These are phyloP conservation scores for Micrasema longulum DNA, from an alignment of 1,140 invertebrate genomes.

Conservation along the genomic window DNA sequence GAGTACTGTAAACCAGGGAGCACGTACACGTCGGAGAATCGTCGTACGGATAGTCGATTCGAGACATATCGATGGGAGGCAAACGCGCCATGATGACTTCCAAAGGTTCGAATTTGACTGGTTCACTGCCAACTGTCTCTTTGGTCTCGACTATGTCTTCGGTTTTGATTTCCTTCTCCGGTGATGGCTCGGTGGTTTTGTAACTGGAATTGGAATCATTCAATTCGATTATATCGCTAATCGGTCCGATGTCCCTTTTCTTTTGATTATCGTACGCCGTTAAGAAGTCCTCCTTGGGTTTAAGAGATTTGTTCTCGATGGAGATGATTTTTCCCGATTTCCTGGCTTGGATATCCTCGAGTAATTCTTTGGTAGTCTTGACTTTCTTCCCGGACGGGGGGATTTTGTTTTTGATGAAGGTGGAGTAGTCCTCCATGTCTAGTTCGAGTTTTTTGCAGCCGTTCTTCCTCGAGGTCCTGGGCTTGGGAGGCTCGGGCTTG, in stretches of 20 bases:
- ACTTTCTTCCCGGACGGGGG: constrained; percentile 52
- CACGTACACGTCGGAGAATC: constrained; percentile 41
- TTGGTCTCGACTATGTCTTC: constrained; percentile 20
- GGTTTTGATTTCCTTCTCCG: not conserved
- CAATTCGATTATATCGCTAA: constrained; percentile 57
- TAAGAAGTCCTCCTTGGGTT: constrained; percentile 65
- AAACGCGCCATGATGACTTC: constrained; percentile 49
- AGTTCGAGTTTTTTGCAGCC: constrained; percentile 48
- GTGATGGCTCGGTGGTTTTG: constrained; percentile 44
- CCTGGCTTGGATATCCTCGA: constrained; percentile 64
- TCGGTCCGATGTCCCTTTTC: constrained; percentile 23
- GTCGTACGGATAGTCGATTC: constrained; percentile 27
- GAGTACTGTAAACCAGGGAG: constrained; percentile 56
- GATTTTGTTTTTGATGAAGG: constrained; percentile 52
- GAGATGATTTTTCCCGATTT: constrained; percentile 52
- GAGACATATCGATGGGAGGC: constrained; percentile 42
- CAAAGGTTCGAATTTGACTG: constrained; percentile 47
- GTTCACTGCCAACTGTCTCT: constrained; percentile 26
- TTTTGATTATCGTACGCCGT: constrained; percentile 57
- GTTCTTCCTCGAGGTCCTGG: constrained; percentile 47
- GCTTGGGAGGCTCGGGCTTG: constrained; percentile 43
- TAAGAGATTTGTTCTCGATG: constrained; percentile 54
- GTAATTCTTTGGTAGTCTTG: constrained; percentile 59
- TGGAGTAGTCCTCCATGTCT: constrained; percentile 53
- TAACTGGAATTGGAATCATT: constrained; percentile 54